phyloP scores from a whole-genome alignment of 2,113 vertebrate genomes.

The Pungitius pungitius region DNA sequence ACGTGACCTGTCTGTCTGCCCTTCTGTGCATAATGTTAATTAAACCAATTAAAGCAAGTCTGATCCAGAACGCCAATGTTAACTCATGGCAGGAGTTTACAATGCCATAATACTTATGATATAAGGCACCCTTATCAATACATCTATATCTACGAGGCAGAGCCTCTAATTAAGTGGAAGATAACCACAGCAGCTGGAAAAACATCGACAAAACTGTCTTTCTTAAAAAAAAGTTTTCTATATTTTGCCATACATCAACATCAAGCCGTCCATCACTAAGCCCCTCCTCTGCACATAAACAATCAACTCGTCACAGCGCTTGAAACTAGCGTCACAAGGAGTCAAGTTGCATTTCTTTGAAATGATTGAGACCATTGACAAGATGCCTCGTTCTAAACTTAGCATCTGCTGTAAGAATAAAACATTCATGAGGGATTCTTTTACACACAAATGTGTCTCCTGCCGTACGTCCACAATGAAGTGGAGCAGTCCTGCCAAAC shows the following conservation, averaged over 20 bases:
- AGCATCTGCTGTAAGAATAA: not conserved
- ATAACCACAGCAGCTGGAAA: slow-evolving; percentile 9
- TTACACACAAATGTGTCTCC: not conserved
- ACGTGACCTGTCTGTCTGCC: slow-evolving; percentile 42
- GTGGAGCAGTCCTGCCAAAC: not conserved
- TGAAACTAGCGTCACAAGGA: not conserved
- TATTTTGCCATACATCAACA: not conserved
- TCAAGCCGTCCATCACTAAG: not conserved
- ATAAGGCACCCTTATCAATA: not conserved
- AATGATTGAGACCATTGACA: not conserved
- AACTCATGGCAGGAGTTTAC: not conserved
- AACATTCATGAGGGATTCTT: not conserved
- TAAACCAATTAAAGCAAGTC: too few relatives aligned
- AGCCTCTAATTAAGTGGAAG: not conserved
- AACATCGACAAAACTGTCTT: not conserved
- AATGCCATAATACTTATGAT: not conserved
- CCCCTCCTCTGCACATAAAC: not conserved
- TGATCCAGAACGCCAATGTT: not conserved
- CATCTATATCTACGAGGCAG: not conserved
- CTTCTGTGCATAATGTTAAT: slow-evolving; percentile 22
- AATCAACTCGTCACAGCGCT: not conserved
- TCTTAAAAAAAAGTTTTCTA: not conserved
- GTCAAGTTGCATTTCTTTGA: not conserved
- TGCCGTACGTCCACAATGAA: not conserved
- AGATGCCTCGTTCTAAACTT: not conserved